A percentile compares a stretch with the other conserved stretches of the same genome.
phyloP scores from a whole-genome alignment of 2,113 vertebrate species.

The Gopherus evgoodei region DNA sequence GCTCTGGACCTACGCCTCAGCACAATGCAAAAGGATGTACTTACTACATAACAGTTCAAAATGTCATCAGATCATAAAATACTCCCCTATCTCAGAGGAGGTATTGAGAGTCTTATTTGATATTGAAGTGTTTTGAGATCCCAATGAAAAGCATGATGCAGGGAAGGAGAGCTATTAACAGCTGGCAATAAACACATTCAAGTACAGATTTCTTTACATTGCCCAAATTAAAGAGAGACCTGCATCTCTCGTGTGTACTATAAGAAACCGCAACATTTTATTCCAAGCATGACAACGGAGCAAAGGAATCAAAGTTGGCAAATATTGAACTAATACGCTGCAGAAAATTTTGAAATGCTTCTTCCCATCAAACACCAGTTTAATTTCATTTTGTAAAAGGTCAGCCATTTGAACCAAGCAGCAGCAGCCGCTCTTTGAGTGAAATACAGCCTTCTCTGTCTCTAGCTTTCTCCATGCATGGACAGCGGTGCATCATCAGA shows the following conservation, averaged over 20 bases:
- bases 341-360: background rate
- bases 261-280: background rate
- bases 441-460: background rate
- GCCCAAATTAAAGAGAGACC: background rate
- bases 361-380: background rate
- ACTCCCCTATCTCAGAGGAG: background rate
- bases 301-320: background rate
- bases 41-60: background rate
- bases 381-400: background rate
- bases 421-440: background rate
- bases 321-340: background rate
- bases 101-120: background rate
- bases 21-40: background rate
- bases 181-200: background rate
- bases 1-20: background rate
- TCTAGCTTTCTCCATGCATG: background rate
- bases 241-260: accelerated
- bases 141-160: background rate
- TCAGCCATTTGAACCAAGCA: background rate
- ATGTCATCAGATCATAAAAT: background rate
- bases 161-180: background rate
- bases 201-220: accelerated
- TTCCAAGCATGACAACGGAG: background rate
- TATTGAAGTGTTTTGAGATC: background rate
- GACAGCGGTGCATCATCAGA: background rate